These are phyloP conservation scores for Narcine bancroftii DNA, from an alignment of 2,113 vertebrate species.

Conservation along the genomic window DNA sequence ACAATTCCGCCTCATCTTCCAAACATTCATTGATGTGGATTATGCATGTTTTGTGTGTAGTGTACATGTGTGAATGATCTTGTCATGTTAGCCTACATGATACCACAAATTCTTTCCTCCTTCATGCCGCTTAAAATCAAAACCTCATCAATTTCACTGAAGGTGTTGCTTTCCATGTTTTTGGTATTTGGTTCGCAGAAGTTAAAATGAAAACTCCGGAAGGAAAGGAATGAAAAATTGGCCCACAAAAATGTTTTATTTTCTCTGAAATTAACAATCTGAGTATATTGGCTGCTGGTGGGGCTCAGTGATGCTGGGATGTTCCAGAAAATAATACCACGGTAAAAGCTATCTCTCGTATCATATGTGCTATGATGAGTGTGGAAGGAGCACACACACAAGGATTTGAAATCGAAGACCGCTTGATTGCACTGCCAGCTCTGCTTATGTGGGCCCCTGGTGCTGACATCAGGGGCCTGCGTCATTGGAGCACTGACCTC, in stretches of 20 bases:
- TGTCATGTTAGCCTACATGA: neutral
- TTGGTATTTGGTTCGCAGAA: neutral
- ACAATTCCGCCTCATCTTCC: neutral
- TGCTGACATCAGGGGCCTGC: too few relatives aligned
- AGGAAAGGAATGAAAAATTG: neutral
- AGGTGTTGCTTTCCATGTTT: neutral
- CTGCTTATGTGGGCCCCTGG: too few relatives aligned
- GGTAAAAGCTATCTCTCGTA: too few relatives aligned
- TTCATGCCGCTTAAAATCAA: too few relatives aligned
- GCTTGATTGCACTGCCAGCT: too few relatives aligned
- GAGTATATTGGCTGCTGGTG: neutral
- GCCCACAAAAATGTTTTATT: neutral
- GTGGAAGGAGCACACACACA: too few relatives aligned
- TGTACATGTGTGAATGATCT: neutral
- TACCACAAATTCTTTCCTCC: neutral
- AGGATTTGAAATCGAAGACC: too few relatives aligned
- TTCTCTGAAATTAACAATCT: neutral
- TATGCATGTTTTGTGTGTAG: neutral
- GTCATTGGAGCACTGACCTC: too few relatives aligned
- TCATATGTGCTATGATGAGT: too few relatives aligned
- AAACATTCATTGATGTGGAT: neutral
- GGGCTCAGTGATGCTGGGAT: neutral
- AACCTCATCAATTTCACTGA: neutral
- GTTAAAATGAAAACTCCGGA: neutral
- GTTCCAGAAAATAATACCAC: neutral